Evolutionary conservation across 2,113 vertebrate genomes (phyloP).

Genomic region (Ardeotis arabs): DNA sequence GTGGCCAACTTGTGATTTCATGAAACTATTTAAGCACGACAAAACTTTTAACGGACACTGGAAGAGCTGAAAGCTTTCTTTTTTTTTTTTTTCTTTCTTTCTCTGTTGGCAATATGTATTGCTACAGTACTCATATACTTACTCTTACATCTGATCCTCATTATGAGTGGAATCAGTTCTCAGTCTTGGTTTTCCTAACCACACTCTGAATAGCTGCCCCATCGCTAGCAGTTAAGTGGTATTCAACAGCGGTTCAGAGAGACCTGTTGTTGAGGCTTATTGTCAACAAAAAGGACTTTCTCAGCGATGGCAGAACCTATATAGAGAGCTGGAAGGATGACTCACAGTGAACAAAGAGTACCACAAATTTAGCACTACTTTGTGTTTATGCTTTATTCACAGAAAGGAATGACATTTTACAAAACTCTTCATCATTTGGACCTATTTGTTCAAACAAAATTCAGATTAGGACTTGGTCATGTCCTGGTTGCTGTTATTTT

Average conservation of each 20-base stretch:
- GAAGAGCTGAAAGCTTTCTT: neutral
- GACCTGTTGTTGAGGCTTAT: neutral
- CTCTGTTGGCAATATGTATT: neutral
- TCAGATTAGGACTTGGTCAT: neutral
- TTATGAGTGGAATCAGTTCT: slow-evolving; percentile 12
- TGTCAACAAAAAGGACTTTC: slow-evolving; percentile 22
- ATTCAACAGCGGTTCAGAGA: slow-evolving; percentile 2
- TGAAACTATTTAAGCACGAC: neutral
- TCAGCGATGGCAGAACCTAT: neutral
- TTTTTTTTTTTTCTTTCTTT: neutral
- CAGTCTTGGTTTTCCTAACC: slow-evolving; percentile 10
- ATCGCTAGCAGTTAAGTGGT: neutral
- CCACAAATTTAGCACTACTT: neutral
- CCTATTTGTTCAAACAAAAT: neutral
- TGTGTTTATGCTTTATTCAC: neutral
- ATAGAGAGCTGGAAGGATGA: neutral
- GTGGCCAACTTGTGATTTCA: neutral
- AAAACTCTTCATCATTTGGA: neutral
- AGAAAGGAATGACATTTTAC: neutral
- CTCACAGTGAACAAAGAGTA: neutral
- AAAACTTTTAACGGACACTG: neutral
- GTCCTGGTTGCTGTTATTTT: neutral
- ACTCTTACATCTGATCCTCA: slow-evolving; percentile 20
- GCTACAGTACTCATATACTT: neutral
- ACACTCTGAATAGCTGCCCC: neutral